Evolutionary conservation across 1,140 invertebrate genomes (phyloP), one percentile per base, ranked within the genome.

Genomic region (Daktulosphaira vitifoliae): DNA sequence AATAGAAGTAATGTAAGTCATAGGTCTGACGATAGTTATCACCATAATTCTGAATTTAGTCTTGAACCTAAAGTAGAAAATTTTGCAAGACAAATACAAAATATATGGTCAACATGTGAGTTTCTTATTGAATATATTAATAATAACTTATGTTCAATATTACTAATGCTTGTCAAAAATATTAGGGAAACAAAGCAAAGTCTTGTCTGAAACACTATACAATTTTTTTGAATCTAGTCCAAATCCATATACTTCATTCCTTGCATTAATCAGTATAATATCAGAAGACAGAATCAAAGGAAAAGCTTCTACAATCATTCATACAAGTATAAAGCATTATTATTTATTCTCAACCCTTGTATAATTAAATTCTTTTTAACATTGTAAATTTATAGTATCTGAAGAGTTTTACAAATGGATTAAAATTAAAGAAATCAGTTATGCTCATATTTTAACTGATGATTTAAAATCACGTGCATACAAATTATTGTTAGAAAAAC

Each of bases 381-480:
- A 13, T 68, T 69, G 22, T 53, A 68, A 54, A 51, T 71, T 74
- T 72, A 69, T 70, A 78, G 81, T 85, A 65, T 77, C 83, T 59
- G 81, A 84, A 70, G 80, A 80, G 65, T 82, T 81, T 71, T 72
- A 73, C 69, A 77, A 73, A 42, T 81, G 78, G 78, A 71, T 76
- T 25, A 62, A 72, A 54, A 68, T 68, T 25, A 72, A 70, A 33
- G 74, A 70, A 71, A 68, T 70, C 62, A 69, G 49, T 18, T 75
- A 72, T 69, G 70, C 70, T 68, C 71, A 75, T 54, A 73, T 74
- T 65, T 71, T 83, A 46, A 76, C 73, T 18, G 68, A 72, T 9
- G 77, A 83, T 50, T 70, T 82, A 8, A 83, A 84, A 72, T 70
- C 80, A 69, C 79, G 79, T 66, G 79, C 81, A 22, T 84, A 80